Base-by-base conservation (phyloP, 2,888 invertebrate genomes). In the Smittia sp. region DNA sequence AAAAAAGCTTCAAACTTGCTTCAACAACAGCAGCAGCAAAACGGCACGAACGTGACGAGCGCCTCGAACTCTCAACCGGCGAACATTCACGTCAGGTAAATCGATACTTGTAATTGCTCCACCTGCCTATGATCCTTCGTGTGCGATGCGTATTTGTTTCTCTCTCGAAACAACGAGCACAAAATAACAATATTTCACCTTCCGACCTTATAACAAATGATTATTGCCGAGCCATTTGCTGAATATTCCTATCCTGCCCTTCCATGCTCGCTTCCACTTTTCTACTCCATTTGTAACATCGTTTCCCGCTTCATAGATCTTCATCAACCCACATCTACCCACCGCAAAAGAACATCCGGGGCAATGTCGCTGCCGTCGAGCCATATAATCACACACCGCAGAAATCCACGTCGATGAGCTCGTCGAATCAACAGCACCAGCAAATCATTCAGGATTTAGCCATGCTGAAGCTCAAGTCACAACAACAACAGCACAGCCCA, bases 351-450 rank as follows among this genome's bases (percentile, higher is more conserved):
- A 73, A 78, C 65, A 78, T 81, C 27, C 85, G 91, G 67, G 91
- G 91, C 73, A 93, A 94, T 82, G 89, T 94, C 75, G 93, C 93
- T 18, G 93, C 93, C 63, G 91, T 94, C 41, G 93, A 93, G 80
- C 93, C 93, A 1, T 94, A 92, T 80, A 92, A 93, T 78, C 93
- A 93, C 78, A 90, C 93, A 78, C 93, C 93, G 73, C 87, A 88
- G 66, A 82, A 83, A 76, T 79, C 81, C 76, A 85, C 87, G 41
- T 85, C 85, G 76, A 85, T 85, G 76, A 80, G 84, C 78, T 1
- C 78, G 75, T 25, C 79, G 79, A 69, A 77, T 80, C 81, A 22
- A 82, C 80, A 18, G 80, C 69, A 69, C n/a, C 81, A 38, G 80
- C 81, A 13, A 81, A 81, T 76, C 79, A 81, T 82, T 25, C 82